Conservation (phyloP, 2,888 invertebrate species). For the Thera britannica region DNA sequence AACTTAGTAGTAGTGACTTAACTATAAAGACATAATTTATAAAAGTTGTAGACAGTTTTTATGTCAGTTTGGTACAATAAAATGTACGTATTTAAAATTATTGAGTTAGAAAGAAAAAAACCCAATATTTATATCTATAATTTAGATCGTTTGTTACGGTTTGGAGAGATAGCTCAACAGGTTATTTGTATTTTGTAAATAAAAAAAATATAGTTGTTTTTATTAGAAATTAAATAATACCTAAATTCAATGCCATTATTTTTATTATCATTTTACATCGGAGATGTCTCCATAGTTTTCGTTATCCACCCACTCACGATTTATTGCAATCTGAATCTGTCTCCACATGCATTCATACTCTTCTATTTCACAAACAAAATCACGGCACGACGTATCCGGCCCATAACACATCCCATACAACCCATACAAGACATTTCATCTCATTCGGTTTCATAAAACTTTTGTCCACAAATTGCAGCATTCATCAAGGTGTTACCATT, state of each 20-base stretch:
- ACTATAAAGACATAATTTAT: too few species aligned
- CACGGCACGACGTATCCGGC: constrained; percentile 74
- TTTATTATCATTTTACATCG: not conserved
- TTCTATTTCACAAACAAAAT: constrained; percentile 63
- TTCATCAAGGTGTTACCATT: constrained; percentile 45
- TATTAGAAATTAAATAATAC: too few species aligned
- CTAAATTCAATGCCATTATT: not conserved
- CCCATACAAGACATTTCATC: constrained; percentile 48
- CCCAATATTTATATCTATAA: too few species aligned
- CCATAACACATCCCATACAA: constrained; percentile 55
- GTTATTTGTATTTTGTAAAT: too few species aligned
- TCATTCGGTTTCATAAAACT: constrained; percentile 50
- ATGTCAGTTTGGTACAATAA: too few species aligned
- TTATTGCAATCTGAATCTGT: constrained; percentile 80
- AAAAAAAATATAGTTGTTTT: too few species aligned
- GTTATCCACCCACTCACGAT: constrained; percentile 73
- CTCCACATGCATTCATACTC: constrained; percentile 71
- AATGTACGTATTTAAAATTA: too few species aligned
- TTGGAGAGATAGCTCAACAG: too few species aligned
- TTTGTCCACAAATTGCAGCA: constrained; percentile 49
- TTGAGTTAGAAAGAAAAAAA: too few species aligned
- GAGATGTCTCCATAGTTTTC: constrained; percentile 46
- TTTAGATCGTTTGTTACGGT: too few species aligned
- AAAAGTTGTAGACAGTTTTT: too few species aligned
- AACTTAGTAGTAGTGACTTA: too few species aligned